Evolutionary conservation across 2,113 vertebrate species (phyloP).

Genomic region (Mobula hypostoma): DNA sequence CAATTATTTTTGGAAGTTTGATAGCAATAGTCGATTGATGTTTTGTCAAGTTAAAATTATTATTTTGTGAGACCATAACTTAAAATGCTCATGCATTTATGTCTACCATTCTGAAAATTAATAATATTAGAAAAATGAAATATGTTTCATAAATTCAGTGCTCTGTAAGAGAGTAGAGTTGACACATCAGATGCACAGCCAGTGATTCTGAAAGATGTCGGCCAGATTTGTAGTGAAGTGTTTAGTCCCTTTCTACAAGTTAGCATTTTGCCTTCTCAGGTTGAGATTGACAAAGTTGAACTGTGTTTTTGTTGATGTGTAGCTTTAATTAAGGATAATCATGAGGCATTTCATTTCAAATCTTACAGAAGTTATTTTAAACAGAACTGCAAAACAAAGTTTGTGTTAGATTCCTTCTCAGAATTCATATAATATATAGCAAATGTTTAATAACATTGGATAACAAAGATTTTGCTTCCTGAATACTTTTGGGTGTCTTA

Average conservation of each 20-base stretch:
- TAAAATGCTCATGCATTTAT: background rate
- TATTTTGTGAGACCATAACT: background rate
- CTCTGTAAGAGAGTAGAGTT: background rate
- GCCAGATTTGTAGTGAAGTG: background rate
- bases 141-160: background rate
- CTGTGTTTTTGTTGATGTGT: background rate
- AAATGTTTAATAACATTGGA: too few relatives aligned
- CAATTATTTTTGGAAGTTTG: background rate
- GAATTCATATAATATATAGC: too few relatives aligned
- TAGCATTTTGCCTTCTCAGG: background rate
- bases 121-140: background rate
- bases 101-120: background rate
- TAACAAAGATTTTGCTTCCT: too few relatives aligned
- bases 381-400: background rate
- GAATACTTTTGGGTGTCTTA: too few relatives aligned
- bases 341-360: background rate
- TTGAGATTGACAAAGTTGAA: background rate
- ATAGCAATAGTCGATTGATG: background rate
- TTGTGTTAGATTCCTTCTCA: background rate
- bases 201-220: background rate
- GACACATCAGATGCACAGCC: background rate
- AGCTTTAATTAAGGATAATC: background rate
- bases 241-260: background rate
- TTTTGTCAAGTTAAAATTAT: background rate
- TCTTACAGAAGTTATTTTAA: background rate